Base-by-base conservation (phyloP, 23 tunicate species). In the Botrylloides violaceus region DNA sequence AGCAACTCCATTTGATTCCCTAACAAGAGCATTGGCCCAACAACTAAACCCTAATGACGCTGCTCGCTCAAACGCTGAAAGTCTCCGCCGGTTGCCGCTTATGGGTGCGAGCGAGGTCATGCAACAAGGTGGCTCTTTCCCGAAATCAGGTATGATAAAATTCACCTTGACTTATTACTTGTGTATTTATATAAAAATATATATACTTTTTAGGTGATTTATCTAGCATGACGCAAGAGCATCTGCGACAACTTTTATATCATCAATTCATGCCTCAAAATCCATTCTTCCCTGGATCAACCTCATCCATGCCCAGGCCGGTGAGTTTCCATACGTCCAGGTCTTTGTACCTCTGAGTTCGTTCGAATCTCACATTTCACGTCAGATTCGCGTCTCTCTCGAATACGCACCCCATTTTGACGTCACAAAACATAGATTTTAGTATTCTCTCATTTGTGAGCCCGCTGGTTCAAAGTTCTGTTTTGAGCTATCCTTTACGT, bases 211-310 rank as follows among this genome's bases (percentile, higher is more conserved):
- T 81, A 3, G 77, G 37, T 7, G 47, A 21, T 18, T 43, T 43
- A 43, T 43, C 53, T 9, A 43, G 15, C 53, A 15, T 15, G 53
- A 64, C 85, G 32, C 96, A 81, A 34, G 88, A 88, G 9, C 87
- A 88, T 36, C 80, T 88, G 22, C 83, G 96, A 2, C 74, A 68
- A 22, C 66, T 88, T 21, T 71, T 88, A 32, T 88, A 88, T 64
- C 96, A 88, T 65, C 96, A 88, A 47, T 60, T 88, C 2, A 79
- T 85, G 47, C 58, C 81, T 80, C 76, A 76, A 21, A 81, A 82
- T 59, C 80, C 96, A 0, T 78, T 88, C 47, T 31, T 88, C n/a
- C 35, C 71, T 27, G 79, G 82, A 15, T 43, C 53, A 9, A 43
- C 9, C 53, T 15, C 73, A 18, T 28, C 64, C 58, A 58, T 81